Conservation (phyloP, 2,113 vertebrate species). For the Puma concolor region DNA sequence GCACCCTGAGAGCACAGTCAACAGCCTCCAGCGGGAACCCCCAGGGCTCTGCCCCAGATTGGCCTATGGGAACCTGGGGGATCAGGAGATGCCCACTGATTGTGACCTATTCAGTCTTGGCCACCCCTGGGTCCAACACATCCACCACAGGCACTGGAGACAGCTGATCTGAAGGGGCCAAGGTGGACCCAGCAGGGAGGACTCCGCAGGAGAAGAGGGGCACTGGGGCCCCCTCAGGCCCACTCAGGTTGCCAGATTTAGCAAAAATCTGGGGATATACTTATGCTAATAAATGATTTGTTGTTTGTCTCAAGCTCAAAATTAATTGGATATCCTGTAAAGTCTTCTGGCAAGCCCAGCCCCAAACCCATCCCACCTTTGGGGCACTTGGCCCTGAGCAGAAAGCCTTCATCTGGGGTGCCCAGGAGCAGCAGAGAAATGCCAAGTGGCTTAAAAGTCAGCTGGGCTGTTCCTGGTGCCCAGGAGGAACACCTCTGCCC, state of each 20-base stretch:
- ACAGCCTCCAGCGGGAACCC: not conserved
- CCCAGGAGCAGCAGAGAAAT: not conserved
- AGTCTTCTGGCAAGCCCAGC: not conserved
- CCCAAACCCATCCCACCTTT: not conserved
- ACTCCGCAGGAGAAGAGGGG: not conserved
- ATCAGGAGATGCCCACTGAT: not conserved
- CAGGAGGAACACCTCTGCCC: not conserved
- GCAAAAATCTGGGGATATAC: not conserved
- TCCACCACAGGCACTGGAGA: not conserved
- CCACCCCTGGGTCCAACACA: not conserved
- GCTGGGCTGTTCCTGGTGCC: not conserved
- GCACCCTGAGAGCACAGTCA: not conserved
- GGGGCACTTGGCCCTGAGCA: not conserved
- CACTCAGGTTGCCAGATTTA: not conserved
- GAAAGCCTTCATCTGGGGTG: not conserved
- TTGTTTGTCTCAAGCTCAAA: not conserved
- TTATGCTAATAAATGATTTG: not conserved
- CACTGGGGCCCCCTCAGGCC: no score
- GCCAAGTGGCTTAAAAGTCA: not conserved
- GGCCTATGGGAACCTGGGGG: not conserved
- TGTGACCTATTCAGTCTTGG: not conserved
- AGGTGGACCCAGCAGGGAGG: not conserved
- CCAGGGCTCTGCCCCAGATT: not conserved
- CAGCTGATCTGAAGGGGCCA: not conserved
- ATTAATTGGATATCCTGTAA: not conserved